Base-by-base conservation (phyloP, 2,113 vertebrate genomes). In the Cyphomyrus plagiostoma region DNA sequence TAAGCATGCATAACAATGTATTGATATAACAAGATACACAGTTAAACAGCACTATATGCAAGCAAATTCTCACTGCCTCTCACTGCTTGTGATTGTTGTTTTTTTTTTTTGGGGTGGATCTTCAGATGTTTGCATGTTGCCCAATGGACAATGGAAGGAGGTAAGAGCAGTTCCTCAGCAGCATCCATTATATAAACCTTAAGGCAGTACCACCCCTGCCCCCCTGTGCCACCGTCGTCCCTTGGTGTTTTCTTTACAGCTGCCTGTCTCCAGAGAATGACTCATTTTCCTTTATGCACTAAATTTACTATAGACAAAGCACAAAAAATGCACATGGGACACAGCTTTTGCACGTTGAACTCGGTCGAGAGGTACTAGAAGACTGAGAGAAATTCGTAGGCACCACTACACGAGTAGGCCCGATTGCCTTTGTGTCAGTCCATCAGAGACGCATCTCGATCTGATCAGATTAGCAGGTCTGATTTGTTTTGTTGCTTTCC, bases 121-220 rank as follows among this genome's bases (percentile, higher is more conserved):
- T 0, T 89, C 42, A 94, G 94, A 93, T n/a, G n/a, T 93, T 8
- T 95, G 94, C 86, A 5, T 4, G 0, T 21, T 94, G 30, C 0
- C 89, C 42, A 92, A 93, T 88, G 92, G 90, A 89, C 53, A 82
- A 87, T 92, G 89, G 90, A 86, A 26, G 82, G 66, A 53, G 91
- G 94, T 94, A 93, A 91, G 19, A 21, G 17, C 39, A 89, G 48
- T 70, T 58, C 23, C 42, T 49, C 15, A 89, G 77, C 39, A 1
- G 8, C 26, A 50, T 48, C 45, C 4, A 39, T 49, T 74, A 0
- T 17, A 49, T 50, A 39, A n/a, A 45, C 48, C 39, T 80, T 8
- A 26, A 30, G 70, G 23, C 77, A 85, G 7, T 84, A 48, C 30
- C 26, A 86, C 80, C 21, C 46, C 17, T 83, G 2, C 0, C 7